Percentiles rank a stretch among this genome's conserved stretches.
Evolutionary conservation across 2,888 invertebrate species (phyloP).

Genomic region (Aspidiotus rigidus): DNA sequence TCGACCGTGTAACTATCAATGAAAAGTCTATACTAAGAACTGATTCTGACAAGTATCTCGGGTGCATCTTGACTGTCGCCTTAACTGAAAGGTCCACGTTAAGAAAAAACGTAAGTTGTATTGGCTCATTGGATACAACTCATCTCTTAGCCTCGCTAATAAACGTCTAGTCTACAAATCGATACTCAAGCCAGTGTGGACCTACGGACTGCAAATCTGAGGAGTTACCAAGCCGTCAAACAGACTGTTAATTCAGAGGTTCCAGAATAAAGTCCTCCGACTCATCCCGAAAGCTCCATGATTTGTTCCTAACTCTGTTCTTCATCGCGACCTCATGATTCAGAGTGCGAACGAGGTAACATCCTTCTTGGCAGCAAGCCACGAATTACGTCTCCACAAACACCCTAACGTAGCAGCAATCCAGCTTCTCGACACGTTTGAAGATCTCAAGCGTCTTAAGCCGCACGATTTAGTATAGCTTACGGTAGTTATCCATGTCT

Average conservation of each 20-base stretch:
- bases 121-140: slow-evolving; percentile 34
- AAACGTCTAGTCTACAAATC: slow-evolving; percentile 12
- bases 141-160: slow-evolving; percentile 6
- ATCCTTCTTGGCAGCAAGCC: neutral
- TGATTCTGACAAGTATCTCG: slow-evolving; percentile 83
- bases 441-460: too few relatives aligned
- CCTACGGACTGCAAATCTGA: slow-evolving; percentile 13
- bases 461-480: too few relatives aligned
- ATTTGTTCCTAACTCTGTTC: slow-evolving; percentile 8
- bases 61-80: slow-evolving; percentile 71
- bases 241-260: slow-evolving; percentile 15
- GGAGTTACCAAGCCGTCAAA: slow-evolving; percentile 7
- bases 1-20: slow-evolving; percentile 37
- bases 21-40: slow-evolving; percentile 81
- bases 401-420: too few relatives aligned
- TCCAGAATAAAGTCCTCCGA: slow-evolving; percentile 15
- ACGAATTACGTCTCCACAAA: too few relatives aligned
- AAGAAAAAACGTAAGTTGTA: slow-evolving; percentile 34
- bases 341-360: neutral
- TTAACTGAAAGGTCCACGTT: slow-evolving; percentile 23
- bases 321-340: slow-evolving; percentile 23
- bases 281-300: slow-evolving; percentile 3
- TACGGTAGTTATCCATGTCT: too few relatives aligned
- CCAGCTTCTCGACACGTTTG: too few relatives aligned
- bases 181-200: slow-evolving; percentile 23